These are phyloP conservation scores for Heliconius sara DNA, from an alignment of 2,888 invertebrate species.

Conservation along the genomic window DNA sequence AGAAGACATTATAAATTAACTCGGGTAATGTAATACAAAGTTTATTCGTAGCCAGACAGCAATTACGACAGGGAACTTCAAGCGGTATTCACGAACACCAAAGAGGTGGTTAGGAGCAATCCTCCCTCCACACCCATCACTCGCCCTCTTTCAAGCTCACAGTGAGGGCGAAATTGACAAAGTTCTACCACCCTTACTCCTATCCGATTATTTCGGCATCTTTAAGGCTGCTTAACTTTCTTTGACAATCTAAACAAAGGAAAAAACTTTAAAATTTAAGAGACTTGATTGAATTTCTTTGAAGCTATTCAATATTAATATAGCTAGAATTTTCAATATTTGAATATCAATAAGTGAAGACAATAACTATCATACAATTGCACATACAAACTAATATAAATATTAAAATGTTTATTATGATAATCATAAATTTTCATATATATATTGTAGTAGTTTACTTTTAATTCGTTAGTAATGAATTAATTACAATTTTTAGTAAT, in stretches of 20 bases:
- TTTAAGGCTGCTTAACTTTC: conserved; percentile 66
- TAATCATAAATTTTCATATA: not conserved
- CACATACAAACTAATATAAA: too few relatives aligned
- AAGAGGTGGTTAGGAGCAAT: conserved; percentile 61
- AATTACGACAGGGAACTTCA: conserved; percentile 80
- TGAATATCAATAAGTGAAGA: not conserved
- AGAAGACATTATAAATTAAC: conserved; percentile 80
- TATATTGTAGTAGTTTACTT: not conserved
- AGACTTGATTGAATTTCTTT: conserved; percentile 47
- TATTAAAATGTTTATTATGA: not conserved
- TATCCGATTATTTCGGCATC: conserved; percentile 74
- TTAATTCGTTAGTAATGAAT: not conserved
- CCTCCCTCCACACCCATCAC: conserved; percentile 53
- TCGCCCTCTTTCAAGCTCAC: conserved; percentile 68
- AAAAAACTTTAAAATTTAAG: conserved; percentile 56
- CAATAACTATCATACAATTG: too few relatives aligned
- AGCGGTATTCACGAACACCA: conserved; percentile 79
- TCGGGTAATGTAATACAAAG: conserved; percentile 81
- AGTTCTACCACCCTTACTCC: conserved; percentile 65
- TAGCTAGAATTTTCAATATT: not conserved
- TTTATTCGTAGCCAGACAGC: conserved; percentile 81
- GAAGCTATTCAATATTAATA: conserved; percentile 17
- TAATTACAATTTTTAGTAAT: not conserved
- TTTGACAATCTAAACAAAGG: conserved; percentile 59
- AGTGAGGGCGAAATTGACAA: conserved; percentile 70